These are phyloP conservation scores for Rhagonycha lutea DNA, from an alignment of 2,888 invertebrate species.

Conservation along the genomic window DNA sequence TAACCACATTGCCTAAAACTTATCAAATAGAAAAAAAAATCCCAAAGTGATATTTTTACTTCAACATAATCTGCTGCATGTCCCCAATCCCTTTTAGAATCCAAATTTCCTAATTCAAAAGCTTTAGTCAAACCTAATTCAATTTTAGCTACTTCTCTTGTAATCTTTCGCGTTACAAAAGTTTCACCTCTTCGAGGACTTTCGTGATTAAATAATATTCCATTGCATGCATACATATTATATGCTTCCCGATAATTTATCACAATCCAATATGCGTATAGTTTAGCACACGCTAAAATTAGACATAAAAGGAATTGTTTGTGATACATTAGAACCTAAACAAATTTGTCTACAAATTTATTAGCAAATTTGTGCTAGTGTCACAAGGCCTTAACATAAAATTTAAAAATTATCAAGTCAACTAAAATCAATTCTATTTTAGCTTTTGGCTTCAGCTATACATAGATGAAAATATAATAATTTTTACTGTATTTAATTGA, in stretches of 20 bases:
- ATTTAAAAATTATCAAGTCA: no score
- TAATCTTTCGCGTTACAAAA: conserved; percentile 98
- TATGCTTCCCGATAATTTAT: conserved; percentile 96
- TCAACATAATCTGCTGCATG: conserved; percentile 95
- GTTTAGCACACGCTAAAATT: conserved; percentile 85
- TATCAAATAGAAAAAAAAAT: not conserved
- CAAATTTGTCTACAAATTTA: no score
- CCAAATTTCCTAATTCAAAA: conserved; percentile 91
- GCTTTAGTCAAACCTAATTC: conserved; percentile 81
- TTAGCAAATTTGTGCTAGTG: no score
- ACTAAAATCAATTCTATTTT: no score
- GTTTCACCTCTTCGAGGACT: conserved; percentile 95
- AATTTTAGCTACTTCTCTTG: conserved; percentile 96
- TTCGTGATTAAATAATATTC: conserved; percentile 95
- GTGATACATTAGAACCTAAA: no score
- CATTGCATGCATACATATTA: conserved; percentile 93
- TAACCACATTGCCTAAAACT: conserved; percentile 88
- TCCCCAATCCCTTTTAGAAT: conserved; percentile 97
- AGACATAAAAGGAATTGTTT: conserved; percentile 3
- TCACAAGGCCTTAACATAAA: no score
- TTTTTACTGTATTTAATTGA: not conserved
- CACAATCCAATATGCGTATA: conserved; percentile 96
- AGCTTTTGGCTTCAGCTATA: no score
- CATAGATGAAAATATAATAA: no score
- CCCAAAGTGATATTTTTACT: conserved; percentile 56